Conservation (phyloP, 1,140 invertebrate genomes). For the Bombus polaris region DNA sequence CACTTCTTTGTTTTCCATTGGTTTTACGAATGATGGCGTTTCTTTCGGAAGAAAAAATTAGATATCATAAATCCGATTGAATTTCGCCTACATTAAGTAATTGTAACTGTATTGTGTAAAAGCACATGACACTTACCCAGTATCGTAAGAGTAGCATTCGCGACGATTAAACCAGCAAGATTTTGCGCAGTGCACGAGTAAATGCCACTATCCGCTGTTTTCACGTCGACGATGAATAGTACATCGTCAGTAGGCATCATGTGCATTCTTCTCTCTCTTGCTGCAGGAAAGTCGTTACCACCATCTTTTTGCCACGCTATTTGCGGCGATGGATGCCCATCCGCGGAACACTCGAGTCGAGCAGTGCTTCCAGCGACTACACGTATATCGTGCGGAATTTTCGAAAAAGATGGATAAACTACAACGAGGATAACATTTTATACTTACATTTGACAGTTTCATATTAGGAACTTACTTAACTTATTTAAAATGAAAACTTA, state of each 20-base stretch:
- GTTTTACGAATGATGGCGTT: constrained; percentile 92
- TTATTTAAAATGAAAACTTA: constrained; percentile 76
- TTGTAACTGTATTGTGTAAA: not conserved
- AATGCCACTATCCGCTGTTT: constrained; percentile 92
- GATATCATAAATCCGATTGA: not conserved
- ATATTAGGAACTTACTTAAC: too few species aligned
- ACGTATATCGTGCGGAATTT: constrained; percentile 92
- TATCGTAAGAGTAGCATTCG: constrained; percentile 95
- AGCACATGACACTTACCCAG: constrained; percentile 84
- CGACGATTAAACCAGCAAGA: constrained; percentile 91
- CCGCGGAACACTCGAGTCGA: constrained; percentile 94
- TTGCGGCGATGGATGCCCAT: constrained; percentile 93
- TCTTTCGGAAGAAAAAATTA: constrained; percentile 82
- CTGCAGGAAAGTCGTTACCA: constrained; percentile 97
- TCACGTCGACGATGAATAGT: constrained; percentile 96
- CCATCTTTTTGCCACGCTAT: constrained; percentile 97
- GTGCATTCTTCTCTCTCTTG: constrained; percentile 95
- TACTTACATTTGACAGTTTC: too few species aligned
- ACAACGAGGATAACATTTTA: constrained; percentile 57
- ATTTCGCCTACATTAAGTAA: not conserved
- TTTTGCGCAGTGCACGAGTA: constrained; percentile 98
- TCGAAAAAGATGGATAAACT: constrained; percentile 94
- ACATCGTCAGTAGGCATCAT: constrained; percentile 95
- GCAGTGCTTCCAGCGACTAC: constrained; percentile 93
- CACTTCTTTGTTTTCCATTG: constrained; percentile 92